Evolutionary conservation across 2,888 invertebrate species (phyloP).

Genomic region (Polydrusus pterygomalis): DNA sequence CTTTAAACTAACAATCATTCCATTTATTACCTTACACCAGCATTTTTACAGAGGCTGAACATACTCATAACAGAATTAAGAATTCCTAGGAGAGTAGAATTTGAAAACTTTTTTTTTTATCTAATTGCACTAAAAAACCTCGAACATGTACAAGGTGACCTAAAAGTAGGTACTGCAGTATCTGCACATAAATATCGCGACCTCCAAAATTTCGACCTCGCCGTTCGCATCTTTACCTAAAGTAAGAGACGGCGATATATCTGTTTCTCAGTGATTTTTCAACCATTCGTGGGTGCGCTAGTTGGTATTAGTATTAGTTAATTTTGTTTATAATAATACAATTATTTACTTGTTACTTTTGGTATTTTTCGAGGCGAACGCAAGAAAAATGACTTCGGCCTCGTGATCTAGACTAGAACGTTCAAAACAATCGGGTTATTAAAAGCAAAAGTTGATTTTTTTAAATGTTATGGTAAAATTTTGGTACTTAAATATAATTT

Average conservation of each 20-base stretch:
- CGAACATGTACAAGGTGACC: constrained; percentile 10
- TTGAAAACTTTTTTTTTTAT: background rate
- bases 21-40: no score
- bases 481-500: no score
- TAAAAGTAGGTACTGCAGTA: constrained; percentile 2
- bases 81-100: background rate
- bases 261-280: constrained; percentile 40
- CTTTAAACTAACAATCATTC: no score
- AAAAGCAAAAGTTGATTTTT: background rate
- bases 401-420: background rate
- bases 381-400: background rate
- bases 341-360: constrained; percentile 20
- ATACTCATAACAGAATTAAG: background rate
- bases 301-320: constrained; percentile 16
- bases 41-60: no score
- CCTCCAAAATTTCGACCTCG: constrained; percentile 36
- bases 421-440: background rate
- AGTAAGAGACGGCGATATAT: constrained; percentile 27
- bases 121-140: constrained; percentile 4
- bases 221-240: constrained; percentile 30
- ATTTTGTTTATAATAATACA: constrained; percentile 24
- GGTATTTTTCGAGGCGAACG: background rate
- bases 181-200: constrained; percentile 19
- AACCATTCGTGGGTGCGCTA: constrained; percentile 27
- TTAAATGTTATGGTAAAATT: no score